Conservation (phyloP, 1,140 invertebrate genomes). For the Chironomus striatipennis region DNA sequence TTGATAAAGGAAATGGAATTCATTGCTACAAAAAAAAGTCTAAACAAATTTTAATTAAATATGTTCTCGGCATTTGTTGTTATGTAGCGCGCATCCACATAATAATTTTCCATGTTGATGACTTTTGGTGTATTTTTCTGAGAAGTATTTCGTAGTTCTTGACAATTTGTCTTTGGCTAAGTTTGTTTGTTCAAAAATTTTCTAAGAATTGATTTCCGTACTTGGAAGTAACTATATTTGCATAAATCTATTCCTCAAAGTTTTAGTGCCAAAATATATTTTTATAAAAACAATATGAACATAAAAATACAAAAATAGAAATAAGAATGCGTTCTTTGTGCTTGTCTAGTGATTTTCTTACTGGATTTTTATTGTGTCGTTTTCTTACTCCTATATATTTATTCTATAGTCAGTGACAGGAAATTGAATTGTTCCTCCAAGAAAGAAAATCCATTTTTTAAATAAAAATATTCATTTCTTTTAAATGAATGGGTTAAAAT, state of each 20-base stretch:
- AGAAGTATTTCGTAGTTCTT: neutral
- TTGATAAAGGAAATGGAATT: constrained; percentile 14
- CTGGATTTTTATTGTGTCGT: neutral
- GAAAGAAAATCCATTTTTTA: too few species aligned
- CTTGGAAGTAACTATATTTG: too few species aligned
- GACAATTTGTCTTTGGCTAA: too few species aligned
- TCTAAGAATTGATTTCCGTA: too few species aligned
- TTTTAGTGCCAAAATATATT: too few species aligned
- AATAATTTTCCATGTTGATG: constrained; percentile 9
- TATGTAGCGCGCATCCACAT: neutral
- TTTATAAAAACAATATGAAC: too few species aligned
- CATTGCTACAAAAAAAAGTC: neutral
- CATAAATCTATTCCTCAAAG: too few species aligned
- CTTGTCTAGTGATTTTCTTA: too few species aligned
- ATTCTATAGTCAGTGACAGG: neutral
- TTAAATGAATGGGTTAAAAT: constrained; percentile 7
- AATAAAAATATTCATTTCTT: neutral
- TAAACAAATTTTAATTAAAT: neutral
- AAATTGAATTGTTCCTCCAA: neutral
- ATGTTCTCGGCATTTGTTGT: neutral
- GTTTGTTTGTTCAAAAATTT: too few species aligned
- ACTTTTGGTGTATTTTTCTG: neutral
- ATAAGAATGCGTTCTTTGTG: too few species aligned
- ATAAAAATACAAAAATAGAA: too few species aligned
- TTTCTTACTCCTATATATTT: neutral